Evolutionary conservation across 2,888 invertebrate genomes (phyloP).

Genomic region (Caenorhabditis imperialis): DNA sequence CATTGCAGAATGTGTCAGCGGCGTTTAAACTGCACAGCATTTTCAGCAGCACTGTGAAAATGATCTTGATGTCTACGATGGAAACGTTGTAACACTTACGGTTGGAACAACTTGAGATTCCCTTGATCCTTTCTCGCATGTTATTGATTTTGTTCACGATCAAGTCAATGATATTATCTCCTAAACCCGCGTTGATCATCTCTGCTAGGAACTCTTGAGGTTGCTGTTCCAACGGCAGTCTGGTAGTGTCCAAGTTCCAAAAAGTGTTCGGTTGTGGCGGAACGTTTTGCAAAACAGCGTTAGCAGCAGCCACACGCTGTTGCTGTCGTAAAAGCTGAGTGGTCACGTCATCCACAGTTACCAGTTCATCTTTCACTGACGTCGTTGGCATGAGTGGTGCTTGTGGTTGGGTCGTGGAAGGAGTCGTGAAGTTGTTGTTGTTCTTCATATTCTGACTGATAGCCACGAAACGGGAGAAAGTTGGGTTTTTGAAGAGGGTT

Average conservation of each 20-base stretch:
- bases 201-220: slow-evolving; percentile 41
- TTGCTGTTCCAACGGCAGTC: slow-evolving; percentile 13
- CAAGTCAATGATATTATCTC: slow-evolving; percentile 37
- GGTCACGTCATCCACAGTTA: slow-evolving; percentile 19
- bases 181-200: slow-evolving; percentile 37
- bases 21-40: slow-evolving; percentile 41
- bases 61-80: neutral
- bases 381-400: slow-evolving; percentile 16
- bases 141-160: slow-evolving; percentile 39
- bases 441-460: slow-evolving; percentile 58
- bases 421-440: slow-evolving; percentile 47
- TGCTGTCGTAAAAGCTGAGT: slow-evolving; percentile 32
- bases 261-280: slow-evolving; percentile 18
- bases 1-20: slow-evolving; percentile 33
- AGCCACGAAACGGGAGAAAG: slow-evolving; percentile 59
- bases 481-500: slow-evolving; percentile 56
- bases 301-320: slow-evolving; percentile 21
- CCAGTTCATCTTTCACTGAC: slow-evolving; percentile 9
- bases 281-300: slow-evolving; percentile 14
- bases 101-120: slow-evolving; percentile 33
- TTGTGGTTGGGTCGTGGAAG: slow-evolving; percentile 19
- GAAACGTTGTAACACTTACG: slow-evolving; percentile 6
- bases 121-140: slow-evolving; percentile 37
- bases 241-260: slow-evolving; percentile 14
- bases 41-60: slow-evolving; percentile 34